Base-by-base conservation (phyloP, 2,888 invertebrate species). In the Caenorhabditis panamensis region DNA sequence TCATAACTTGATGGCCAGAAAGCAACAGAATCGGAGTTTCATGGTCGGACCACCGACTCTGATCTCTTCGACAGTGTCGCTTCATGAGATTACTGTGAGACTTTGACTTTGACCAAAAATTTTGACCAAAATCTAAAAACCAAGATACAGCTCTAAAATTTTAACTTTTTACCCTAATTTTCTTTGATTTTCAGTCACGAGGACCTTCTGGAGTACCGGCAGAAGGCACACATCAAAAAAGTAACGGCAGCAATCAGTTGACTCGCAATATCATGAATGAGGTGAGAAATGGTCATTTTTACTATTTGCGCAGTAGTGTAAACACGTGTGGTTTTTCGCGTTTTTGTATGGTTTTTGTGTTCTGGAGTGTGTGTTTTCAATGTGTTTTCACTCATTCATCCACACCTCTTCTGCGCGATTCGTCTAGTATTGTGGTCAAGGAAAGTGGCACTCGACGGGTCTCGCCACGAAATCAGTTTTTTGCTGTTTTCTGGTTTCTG, bases 201-300 rank as follows among this genome's bases (percentile, higher is more conserved):
- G 49, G 24, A 26, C 37, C 54, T 37, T 41, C 61, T 37, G 49
- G 22, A 18, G 26, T 62, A 56, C 13, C 69, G 37, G 9, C 53
- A 41, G 79, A 73, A 36, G 61, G 54, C n/a, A 73, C 73, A 13
- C 73, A 73, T 59, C 58, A 61, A 37, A 63, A 80, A 56, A 26
- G 37, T n/a, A 67, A 59, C 6, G 53, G 53, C 22, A 68, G 62
- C 44, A 84, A 84, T 64, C 72, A 75, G 54, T 54, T 69, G 58
- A 86, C 86, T 8, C 63, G 83, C 20, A 83, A 84, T 67, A 67
- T 82, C 36, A 86, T 86, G 84, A 83, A 84, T 68, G 85, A 86
- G 83, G 86, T 85, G 26, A 36, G 26, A 64, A 26, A 37, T 28
- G 54, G 54, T 28, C 54, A 24, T 51, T 51, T 24, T n/a, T 54